A percentile compares a stretch with the other conserved stretches of the same genome.
Conservation (phyloP, 2,888 invertebrate species). For the Venusia cambrica region DNA sequence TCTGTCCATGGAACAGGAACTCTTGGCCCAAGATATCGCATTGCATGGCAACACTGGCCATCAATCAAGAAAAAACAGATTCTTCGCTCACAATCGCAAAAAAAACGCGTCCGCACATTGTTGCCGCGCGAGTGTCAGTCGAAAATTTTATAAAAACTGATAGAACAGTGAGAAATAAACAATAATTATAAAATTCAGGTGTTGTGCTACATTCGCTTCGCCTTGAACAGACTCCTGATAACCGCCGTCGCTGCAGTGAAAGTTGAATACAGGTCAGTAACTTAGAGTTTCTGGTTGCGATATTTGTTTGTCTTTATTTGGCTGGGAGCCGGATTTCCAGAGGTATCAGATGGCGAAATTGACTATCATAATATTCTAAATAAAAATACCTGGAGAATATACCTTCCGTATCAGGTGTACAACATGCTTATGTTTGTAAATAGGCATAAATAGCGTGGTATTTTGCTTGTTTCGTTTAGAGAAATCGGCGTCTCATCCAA, state of each 20-base stretch:
- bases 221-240: conserved; percentile 50
- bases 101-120: conserved; percentile 31
- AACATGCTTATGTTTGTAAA: too few species aligned
- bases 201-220: conserved; percentile 53
- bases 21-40: too few species aligned
- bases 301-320: conserved; percentile 72
- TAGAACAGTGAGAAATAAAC: conserved; percentile 66
- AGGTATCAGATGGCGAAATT: conserved; percentile 58
- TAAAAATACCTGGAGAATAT: conserved; percentile 14
- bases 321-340: conserved; percentile 55
- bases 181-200: conserved; percentile 50
- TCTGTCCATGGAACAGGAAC: too few species aligned
- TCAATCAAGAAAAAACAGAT: conserved; percentile 22
- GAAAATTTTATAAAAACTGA: conserved; percentile 46
- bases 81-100: not conserved
- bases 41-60: too few species aligned
- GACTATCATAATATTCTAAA: conserved; percentile 28
- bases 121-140: conserved; percentile 52
- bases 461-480: too few species aligned
- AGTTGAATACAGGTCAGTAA: conserved; percentile 58
- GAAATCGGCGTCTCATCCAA: too few species aligned
- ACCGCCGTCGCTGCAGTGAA: conserved; percentile 39
- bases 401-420: too few species aligned
- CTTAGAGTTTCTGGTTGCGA: conserved; percentile 39
- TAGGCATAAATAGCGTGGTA: too few species aligned